Evolutionary conservation across 2,113 vertebrate species (phyloP), one percentile per base, ranked within the genome.

Genomic region (Toxotes chatareus): DNA sequence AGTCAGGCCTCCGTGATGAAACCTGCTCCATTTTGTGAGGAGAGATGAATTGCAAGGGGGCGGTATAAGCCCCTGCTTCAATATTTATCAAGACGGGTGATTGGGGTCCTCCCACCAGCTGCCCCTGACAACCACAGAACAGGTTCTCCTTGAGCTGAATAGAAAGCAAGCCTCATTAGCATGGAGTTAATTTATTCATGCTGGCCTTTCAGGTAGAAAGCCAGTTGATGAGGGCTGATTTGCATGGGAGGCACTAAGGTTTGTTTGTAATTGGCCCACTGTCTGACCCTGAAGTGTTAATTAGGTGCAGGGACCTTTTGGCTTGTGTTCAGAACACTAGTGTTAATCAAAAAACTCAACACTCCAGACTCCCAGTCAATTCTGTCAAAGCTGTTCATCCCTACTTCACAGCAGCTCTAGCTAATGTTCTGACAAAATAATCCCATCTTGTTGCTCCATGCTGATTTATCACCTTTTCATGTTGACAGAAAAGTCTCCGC

Each of bases 81-180:
- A 92, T 93, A 92, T 93, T 93, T 92, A 91, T 90, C 76, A 77
- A 84, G 85, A 77, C 62, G 71, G 71, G 86, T 81, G 76, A 82
- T 57, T 79, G 57, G 83, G 81, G 77, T 82, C 84, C 80, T 78
- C 90, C 89, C 80, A 87, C 57, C 56, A 16, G 88, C 73, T 89
- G 85, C 92, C 93, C 91, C 17, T 86, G 90, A 86, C 86, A 90
- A 94, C 94, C 80, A 42, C 67, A 79, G 67, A 80, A 65, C 51
- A 42, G 86, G 81, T 77, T 80, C 53, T 59, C 40, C 80, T 84
- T 34, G 21, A 68, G 51, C 47, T 85, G 49, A 88, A 88, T 73
- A 63, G 80, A 61, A 75, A 67, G 55, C 57, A 19, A 60, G 57
- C 2, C 76, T 88, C 72, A 89, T 93, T 94, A 90, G 89, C 84